Base-by-base conservation (phyloP, 2,888 invertebrate species). In the Peribatodes rhomboidaria region DNA sequence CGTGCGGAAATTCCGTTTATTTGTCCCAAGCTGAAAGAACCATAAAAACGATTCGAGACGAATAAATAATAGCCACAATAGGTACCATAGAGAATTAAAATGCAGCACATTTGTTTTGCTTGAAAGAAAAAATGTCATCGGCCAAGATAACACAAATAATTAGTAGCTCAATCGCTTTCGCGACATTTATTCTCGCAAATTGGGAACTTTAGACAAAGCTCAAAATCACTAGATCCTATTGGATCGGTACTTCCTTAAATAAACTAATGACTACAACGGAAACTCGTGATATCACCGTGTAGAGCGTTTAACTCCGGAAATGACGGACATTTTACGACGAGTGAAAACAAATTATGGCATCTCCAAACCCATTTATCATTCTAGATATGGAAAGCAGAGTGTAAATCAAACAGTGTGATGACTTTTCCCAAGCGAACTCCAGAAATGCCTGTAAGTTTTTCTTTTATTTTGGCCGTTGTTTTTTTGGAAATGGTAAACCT, bases 191-290 rank as follows among this genome's bases (percentile, higher is more conserved):
- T n/a, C n/a, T n/a, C n/a, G n/a, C 11, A 35, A 35, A 35, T 35
- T 11, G 11, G 9, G 35, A 35, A 8, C 13, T 27, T 27, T 27
- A 6, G 27, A 4, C 6, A 2, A 27, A 27, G n/a, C 27, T 27
- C 27, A 55, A 33, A n/a, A n/a, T n/a, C 27, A 22, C 14, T 46
- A 35, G 44, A 18, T 42, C 7, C n/a, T 50, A 37, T 33, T 16
- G 31, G 9, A 46, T 20, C 14, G n/a, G 31, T 41, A 33, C 33
- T 58, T 61, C 46, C 41, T 46, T 37, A 65, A 65, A 60, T 56
- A 65, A 20, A 20, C 60, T 55, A 65, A 65, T 65, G 65, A 60
- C 22, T 58, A 50, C 4, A 41, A 31, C 63, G 63, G 58, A 63
- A 63, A 44, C 39, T 39, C n/a, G 18, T 65, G 65, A 61, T 65